Percentiles rank a stretch among this genome's conserved stretches.
Conservation (phyloP, 1,140 invertebrate species). For the Zaprionus lachaisei region DNA sequence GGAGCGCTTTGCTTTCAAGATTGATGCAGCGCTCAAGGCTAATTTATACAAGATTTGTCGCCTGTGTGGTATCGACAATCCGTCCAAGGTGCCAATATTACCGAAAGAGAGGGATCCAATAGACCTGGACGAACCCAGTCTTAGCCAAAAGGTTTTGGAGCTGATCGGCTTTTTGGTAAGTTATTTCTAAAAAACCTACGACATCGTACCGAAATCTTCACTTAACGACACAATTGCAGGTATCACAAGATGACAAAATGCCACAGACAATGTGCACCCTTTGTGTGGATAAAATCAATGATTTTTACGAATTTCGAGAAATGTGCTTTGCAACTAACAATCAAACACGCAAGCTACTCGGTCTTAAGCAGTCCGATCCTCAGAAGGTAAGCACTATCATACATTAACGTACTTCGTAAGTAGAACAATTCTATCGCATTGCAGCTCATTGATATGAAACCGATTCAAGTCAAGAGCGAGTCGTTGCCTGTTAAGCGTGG, state of each 20-base stretch:
- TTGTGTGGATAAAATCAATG: conserved; percentile 87
- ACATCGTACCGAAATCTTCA: neutral
- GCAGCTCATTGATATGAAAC: conserved; percentile 47
- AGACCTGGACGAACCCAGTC: conserved; percentile 71
- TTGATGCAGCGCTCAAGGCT: conserved; percentile 72
- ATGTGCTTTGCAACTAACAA: conserved; percentile 86
- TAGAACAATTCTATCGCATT: neutral
- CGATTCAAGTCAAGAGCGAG: conserved; percentile 54
- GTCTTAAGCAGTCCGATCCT: conserved; percentile 72
- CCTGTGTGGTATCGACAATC: conserved; percentile 83
- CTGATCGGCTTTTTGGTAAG: conserved; percentile 73
- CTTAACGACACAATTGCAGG: conserved; percentile 74
- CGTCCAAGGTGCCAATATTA: conserved; percentile 68
- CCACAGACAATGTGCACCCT: conserved; percentile 86
- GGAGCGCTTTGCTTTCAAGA: conserved; percentile 83
- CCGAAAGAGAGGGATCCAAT: conserved; percentile 42
- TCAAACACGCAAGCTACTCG: conserved; percentile 85
- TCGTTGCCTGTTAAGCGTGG: conserved; percentile 32
- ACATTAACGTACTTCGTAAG: neutral
- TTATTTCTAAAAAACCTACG: neutral
- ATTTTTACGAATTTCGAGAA: conserved; percentile 86
- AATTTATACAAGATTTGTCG: conserved; percentile 83
- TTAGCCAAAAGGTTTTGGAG: conserved; percentile 71
- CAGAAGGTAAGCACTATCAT: conserved; percentile 45
- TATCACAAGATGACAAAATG: conserved; percentile 86